Percentiles rank a stretch among this genome's conserved stretches.
Evolutionary conservation across 2,113 vertebrate genomes (phyloP).

Genomic region (Microtus oregoni): DNA sequence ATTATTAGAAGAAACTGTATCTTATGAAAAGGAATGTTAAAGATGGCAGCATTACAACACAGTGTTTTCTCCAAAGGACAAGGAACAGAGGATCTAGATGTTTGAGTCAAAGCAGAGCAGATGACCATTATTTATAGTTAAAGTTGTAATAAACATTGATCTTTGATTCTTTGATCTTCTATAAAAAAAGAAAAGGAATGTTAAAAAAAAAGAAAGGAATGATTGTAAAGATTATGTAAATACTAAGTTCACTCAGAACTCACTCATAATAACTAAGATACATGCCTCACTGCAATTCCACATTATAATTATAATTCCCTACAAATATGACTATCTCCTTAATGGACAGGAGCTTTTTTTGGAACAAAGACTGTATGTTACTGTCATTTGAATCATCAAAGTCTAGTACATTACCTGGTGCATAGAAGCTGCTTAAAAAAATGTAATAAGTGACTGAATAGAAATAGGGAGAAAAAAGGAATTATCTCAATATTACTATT

Average conservation of each 20-base stretch:
- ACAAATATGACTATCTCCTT: neutral
- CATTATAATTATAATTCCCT: neutral
- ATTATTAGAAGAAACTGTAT: neutral
- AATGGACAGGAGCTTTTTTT: neutral
- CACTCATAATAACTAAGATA: neutral
- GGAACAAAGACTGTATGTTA: neutral
- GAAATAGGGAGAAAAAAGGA: neutral
- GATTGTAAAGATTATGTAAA: neutral
- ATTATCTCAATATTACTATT: neutral
- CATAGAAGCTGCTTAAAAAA: neutral
- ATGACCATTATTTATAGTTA: conserved; percentile 86
- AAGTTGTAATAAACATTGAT: conserved; percentile 81
- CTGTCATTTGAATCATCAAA: neutral
- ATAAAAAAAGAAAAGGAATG: conserved; percentile 30
- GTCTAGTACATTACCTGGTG: neutral
- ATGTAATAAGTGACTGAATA: neutral
- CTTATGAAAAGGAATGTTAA: conserved; percentile 64
- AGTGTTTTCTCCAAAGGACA: conserved; percentile 93
- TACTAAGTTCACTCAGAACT: neutral
- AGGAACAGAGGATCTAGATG: conserved; percentile 88
- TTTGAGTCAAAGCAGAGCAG: conserved; percentile 53
- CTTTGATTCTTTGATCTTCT: conserved; percentile 61
- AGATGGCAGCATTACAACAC: conserved; percentile 92
- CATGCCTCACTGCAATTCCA: neutral
- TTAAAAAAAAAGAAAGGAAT: neutral